These are phyloP conservation scores for Nasonia longicornis DNA, from an alignment of 1,140 invertebrate species.

Conservation along the genomic window DNA sequence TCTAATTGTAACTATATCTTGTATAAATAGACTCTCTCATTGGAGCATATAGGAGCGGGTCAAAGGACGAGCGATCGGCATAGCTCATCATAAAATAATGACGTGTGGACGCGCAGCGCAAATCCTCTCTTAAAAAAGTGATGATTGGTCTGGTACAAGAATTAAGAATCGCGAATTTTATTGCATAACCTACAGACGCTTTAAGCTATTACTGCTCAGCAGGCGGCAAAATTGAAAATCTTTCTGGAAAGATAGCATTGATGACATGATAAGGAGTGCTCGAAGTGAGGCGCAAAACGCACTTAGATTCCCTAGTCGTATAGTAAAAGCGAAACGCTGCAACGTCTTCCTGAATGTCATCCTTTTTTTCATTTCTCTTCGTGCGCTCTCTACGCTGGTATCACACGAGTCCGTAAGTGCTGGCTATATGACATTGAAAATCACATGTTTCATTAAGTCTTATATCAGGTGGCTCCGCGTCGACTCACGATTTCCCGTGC, in stretches of 20 bases:
- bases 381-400: neutral
- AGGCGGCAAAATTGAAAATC: too few species aligned
- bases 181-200: too few species aligned
- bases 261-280: too few species aligned
- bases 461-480: neutral
- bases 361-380: slow-evolving; percentile 13
- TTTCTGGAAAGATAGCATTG: too few species aligned
- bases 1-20: too few species aligned
- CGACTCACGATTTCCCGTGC: neutral
- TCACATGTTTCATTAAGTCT: neutral
- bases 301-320: too few species aligned
- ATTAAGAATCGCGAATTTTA: too few species aligned
- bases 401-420: neutral
- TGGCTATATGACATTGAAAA: slow-evolving; percentile 16
- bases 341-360: slow-evolving; percentile 18
- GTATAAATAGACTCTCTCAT: too few species aligned
- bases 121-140: neutral
- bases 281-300: too few species aligned
- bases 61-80: neutral
- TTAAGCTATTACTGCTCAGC: too few species aligned
- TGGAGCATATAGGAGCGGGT: neutral
- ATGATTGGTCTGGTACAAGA: too few species aligned
- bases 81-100: neutral
- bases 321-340: neutral
- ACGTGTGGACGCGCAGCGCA: neutral